Base-by-base conservation (phyloP, 2,888 invertebrate genomes). In the Drosophila picticornis region DNA sequence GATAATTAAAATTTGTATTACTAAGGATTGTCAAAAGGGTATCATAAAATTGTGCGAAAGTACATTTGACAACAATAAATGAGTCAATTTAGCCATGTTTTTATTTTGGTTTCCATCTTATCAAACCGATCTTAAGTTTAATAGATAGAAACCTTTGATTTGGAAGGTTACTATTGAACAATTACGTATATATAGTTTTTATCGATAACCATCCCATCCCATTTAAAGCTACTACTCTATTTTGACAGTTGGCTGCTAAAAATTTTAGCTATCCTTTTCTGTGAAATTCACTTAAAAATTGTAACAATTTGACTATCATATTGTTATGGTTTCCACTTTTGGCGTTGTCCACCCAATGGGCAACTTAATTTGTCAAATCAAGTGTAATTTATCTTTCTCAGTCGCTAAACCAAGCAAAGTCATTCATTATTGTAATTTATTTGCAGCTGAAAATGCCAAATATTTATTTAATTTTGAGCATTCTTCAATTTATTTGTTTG, bases 371-470 rank as follows among this genome's bases (percentile, higher is more conserved):
- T 87, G 84, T 90, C 86, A 87, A 90, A 74, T 83, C 81, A 77
- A 83, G 71, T 90, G 86, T 83, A 86, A 86, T 90, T 89, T 87
- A 89, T 85, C 90, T 89, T 70, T 61, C 77, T 81, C 84, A 69
- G 66, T 69, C 60, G 61, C 60, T 43, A 46, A 71, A 60, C 53
- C 55, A 59, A 51, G 38, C 29, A 48, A 58, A 80, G 77, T 84
- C 90, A 88, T 87, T 87, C 87, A 87, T 90, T 87, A 90, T 88
- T 86, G 84, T 90, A 90, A 90, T 87, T 86, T 90, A 87, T 87
- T 90, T 86, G 86, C 85, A 79, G 76, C 77, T 70, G 88, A 74
- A 86, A 82, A 90, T 89, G 84, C 64, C 89, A 88, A 88, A 90
- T 88, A 90, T 90, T 88, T 88, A 90, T 90, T 90, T 84, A 89